Evolutionary conservation across 1,140 invertebrate species (phyloP), one percentile per base, ranked within the genome.

Genomic region (Aphelinus atriplicis): DNA sequence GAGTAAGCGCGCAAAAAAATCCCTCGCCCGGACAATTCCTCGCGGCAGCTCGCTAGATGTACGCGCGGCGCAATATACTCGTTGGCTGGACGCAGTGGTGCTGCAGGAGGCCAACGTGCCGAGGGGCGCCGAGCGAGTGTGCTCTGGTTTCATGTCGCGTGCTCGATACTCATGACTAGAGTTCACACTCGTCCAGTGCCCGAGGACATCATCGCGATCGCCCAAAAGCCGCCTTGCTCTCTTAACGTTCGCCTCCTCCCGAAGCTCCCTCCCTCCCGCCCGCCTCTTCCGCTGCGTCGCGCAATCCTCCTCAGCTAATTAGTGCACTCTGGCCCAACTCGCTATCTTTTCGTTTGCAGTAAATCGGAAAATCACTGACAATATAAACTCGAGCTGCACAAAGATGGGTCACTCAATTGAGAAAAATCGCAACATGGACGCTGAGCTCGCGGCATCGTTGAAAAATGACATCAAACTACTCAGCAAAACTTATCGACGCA

Each of bases 151-250:
- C 84, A 86, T 86, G 84, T 84, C 48, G 73, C 76, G 79, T 80
- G 62, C 42, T 50, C 47, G 26, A 71, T 60, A 73, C 79, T 84
- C 84, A 86, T 86, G 84, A 86, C 84, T 86, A 86, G 84, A 86
- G 84, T 84, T 77, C 79, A 86, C 84, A 86, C 84, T 86, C 84
- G 84, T 86, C 84, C 84, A 84, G 72, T 76, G 83, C 78, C 80
- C 51, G 51, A 9, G 9, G 4, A 53, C 51, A 53, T 53, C 4
- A 53, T 53, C 51, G 9, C 4, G 51, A 53, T 53, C 4, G 4
- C 26, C 26, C 26, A 26, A 26, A 26, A 26, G 26, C 26, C 26
- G 26, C 26, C 26, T 26, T 26, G 26, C 26, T 26, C 26, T 26
- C 26, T 26, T 26, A 26, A 26, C 26, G 26, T 53, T 53, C 9